phyloP scores from a whole-genome alignment of 2,888 invertebrate species.

The Pardosa pseudoannulata region DNA sequence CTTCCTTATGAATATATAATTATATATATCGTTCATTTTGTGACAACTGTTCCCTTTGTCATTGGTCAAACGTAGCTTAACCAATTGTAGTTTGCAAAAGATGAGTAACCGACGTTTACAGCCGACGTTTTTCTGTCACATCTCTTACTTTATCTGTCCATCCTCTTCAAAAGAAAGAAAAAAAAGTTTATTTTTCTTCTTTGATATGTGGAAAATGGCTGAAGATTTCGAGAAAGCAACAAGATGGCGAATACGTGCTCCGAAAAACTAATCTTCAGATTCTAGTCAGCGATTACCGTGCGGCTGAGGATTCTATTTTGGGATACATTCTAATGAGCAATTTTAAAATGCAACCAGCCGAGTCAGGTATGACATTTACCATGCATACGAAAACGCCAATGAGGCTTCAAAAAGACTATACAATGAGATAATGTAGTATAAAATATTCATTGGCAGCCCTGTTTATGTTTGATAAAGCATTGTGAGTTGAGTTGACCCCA shows the following conservation, averaged over 20 bases:
- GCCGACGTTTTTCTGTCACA: too few species aligned
- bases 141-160: too few species aligned
- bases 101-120: too few species aligned
- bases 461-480: background rate
- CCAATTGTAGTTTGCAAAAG: too few species aligned
- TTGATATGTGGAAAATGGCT: background rate
- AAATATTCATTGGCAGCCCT: background rate
- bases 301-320: background rate
- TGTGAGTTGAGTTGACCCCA: too few species aligned
- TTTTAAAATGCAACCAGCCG: constrained; percentile 1
- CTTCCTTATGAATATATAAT: too few species aligned
- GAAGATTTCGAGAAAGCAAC: background rate
- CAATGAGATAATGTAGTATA: background rate
- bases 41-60: too few species aligned
- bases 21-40: too few species aligned
- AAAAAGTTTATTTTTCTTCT: too few species aligned
- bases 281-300: background rate
- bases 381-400: background rate
- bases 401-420: background rate
- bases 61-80: too few species aligned
- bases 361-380: background rate
- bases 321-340: background rate
- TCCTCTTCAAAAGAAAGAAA: too few species aligned
- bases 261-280: background rate
- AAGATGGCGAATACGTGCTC: background rate